Evolutionary conservation across 2,888 invertebrate species (phyloP), one percentile per base, ranked within the genome.

Genomic region (Cheilosia pagana): DNA sequence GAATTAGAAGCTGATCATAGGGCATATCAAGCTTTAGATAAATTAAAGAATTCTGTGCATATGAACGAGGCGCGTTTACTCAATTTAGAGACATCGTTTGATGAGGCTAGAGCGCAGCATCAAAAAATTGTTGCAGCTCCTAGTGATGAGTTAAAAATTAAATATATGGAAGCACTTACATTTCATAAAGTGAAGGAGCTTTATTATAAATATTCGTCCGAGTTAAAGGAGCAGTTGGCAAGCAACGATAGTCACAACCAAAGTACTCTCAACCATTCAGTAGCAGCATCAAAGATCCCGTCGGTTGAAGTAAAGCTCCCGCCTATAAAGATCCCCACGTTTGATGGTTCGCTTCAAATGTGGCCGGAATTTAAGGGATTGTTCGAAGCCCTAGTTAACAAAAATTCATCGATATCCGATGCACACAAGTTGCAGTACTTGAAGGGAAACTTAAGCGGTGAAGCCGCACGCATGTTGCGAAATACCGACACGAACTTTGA

Each of bases 91-190:
- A 2, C 28, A 21, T 55, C 57, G 10, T 68, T 68, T 35, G 39
- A 16, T 1, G 67, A 67, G n/a, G 53, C 67, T 16, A 25, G 25
- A 10, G 16, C n/a, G 0, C 14, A 53, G 4, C 41, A 67, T 52
- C 67, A 67, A 67, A 67, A 67, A 39, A 67, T 67, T 53, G 14
- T 67, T 41, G 67, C 14, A 5, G 53, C 53, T 19, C 67, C 41
- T 41, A 16, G 23, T n/a, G 67, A 67, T 6, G 57, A 68, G 4
- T 45, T 45, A 5, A 68, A 55, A 12, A 21, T 45, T 3, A n/a
- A 45, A 45, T 68, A 68, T 14, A 57, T 45, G 55, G 55, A 55
- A 16, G 19, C 14, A 14, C 14, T 41, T 14, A 14, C 41, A 1
- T 4, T 12, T 55, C 14, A 14, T 12, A 6, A 53, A 14, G 12